Base-by-base conservation (phyloP, 2,113 vertebrate species). In the Chinchilla lanigera region DNA sequence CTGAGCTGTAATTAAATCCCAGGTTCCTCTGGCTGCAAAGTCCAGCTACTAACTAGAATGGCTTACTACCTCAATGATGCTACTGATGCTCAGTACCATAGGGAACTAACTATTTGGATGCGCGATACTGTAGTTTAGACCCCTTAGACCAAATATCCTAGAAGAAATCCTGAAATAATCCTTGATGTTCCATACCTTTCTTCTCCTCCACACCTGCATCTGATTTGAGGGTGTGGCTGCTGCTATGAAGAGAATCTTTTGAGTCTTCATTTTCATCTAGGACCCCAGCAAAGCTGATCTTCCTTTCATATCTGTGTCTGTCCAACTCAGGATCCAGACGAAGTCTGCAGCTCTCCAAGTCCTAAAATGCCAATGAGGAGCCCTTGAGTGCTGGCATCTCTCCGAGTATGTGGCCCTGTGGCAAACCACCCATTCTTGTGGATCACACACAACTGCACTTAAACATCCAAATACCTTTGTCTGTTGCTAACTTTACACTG, bases 211-310 rank as follows among this genome's bases (percentile, higher is more conserved):
- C 99, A 69, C 99, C 98, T 90, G 99, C 99, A 97, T 99, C 99
- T 13, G 99, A 99, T 98, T 99, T 99, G 96, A 99, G 99, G 19
- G 99, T 99, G 95, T 99, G 99, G 98, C 99, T 99, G 99, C 99
- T 99, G 98, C 99, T 99, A 98, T 99, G 99, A 50, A 99, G 99
- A 10, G 99, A 99, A 97, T 99, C 99, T 86, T 99, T 99, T 7
- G 99, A 99, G 60, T 99, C 99, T 98, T 99, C 99, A 0, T 99
- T 99, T 80, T 99, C 99, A 67, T 99, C 99, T 24, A 99, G 98
- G 97, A 99, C 99, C 5, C 99, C 99, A 0, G 99, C 99, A 89
- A 99, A 99, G 98, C 99, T 99, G 98, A 99, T 99, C 98, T 99
- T 99, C 98, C 99, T 99, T 97, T 99, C 99, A 82, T 99, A 99